Conservation (phyloP, 2,797 vertebrate genomes). For the Artibeus jamaicensis region DNA sequence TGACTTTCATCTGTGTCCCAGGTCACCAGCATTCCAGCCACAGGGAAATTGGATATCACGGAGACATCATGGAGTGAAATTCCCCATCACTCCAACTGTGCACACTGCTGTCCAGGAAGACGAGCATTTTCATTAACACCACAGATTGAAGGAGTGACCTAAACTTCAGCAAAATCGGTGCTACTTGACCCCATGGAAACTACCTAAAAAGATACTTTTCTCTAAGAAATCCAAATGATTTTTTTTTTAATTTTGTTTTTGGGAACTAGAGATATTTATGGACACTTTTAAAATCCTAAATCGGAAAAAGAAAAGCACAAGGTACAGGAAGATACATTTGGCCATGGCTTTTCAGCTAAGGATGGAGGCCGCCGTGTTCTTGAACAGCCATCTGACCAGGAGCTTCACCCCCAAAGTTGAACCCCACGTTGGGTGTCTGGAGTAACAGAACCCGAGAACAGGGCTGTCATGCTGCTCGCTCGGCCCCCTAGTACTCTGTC, state of each 20-base stretch:
- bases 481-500: no score
- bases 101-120: conserved; percentile 1
- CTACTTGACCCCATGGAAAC: neutral
- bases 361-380: neutral
- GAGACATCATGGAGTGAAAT: neutral
- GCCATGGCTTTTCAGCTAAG: neutral
- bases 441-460: neutral
- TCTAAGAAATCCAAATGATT: neutral
- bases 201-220: conserved; percentile 12
- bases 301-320: neutral
- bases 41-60: neutral
- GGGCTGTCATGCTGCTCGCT: neutral
- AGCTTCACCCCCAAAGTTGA: neutral
- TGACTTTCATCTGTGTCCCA: neutral
- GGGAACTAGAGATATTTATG: neutral
- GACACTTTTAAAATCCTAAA: neutral
- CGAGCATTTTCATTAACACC: neutral
- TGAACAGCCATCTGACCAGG: neutral
- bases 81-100: neutral
- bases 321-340: neutral
- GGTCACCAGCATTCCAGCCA: neutral
- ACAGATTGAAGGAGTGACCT: neutral
- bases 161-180: neutral
- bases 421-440: neutral
- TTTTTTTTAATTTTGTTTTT: neutral